Evolutionary conservation across 2,797 vertebrate species (phyloP).

Genomic region (Falco novaeseelandiae): DNA sequence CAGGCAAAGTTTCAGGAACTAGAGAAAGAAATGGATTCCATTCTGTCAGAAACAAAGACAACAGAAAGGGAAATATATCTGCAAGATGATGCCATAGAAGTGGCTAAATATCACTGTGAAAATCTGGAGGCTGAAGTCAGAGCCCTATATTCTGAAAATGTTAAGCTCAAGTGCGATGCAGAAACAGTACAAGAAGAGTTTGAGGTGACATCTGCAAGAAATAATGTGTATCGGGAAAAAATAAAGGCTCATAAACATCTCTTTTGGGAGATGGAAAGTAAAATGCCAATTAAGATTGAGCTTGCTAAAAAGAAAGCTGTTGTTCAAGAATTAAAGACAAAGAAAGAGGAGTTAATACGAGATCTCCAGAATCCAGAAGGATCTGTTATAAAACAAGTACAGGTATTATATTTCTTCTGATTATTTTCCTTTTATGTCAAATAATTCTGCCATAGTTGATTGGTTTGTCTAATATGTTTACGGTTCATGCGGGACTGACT

Average conservation of each 20-base stretch:
- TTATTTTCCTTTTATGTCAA: neutral
- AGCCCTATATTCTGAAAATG: slow-evolving; percentile 69
- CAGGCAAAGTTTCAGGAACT: slow-evolving; percentile 75
- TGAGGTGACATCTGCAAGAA: slow-evolving; percentile 61
- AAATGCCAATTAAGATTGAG: slow-evolving; percentile 73
- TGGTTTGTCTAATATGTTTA: neutral
- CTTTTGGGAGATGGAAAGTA: slow-evolving; percentile 69
- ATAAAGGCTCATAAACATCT: slow-evolving; percentile 72
- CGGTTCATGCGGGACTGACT: neutral
- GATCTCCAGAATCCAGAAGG: slow-evolving; percentile 72
- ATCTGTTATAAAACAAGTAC: slow-evolving; percentile 64
- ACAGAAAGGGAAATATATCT: slow-evolving; percentile 72
- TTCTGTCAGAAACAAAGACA: slow-evolving; percentile 70
- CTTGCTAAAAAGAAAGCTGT: slow-evolving; percentile 68
- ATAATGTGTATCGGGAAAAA: slow-evolving; percentile 77
- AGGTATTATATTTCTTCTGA: slow-evolving; percentile 65
- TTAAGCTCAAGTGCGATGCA: slow-evolving; percentile 68
- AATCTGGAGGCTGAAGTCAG: slow-evolving; percentile 69
- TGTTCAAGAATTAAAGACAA: slow-evolving; percentile 67
- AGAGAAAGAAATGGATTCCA: slow-evolving; percentile 70
- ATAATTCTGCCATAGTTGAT: neutral
- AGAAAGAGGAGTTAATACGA: slow-evolving; percentile 71
- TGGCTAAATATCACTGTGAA: slow-evolving; percentile 59
- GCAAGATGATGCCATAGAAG: slow-evolving; percentile 71
- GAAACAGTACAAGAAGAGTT: slow-evolving; percentile 75